A percentile compares a stretch with the other conserved stretches of the same genome.
These are phyloP conservation scores for Seriola dumerili DNA, from an alignment of 2,113 vertebrate genomes.

Conservation along the genomic window DNA sequence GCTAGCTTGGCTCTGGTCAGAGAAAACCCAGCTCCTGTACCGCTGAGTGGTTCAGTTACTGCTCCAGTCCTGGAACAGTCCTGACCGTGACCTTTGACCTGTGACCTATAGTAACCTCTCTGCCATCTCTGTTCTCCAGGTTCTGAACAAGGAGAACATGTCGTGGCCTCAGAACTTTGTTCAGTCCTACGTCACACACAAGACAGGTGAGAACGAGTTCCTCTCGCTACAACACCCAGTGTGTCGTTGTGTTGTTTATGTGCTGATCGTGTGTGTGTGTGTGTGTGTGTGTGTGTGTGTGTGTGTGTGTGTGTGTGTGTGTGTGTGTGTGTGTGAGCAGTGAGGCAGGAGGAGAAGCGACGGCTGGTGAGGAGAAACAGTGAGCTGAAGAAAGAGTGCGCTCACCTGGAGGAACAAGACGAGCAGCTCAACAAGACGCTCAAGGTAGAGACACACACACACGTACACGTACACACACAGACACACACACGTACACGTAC, in stretches of 20 bases:
- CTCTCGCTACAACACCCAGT: no score
- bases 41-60: no score
- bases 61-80: no score
- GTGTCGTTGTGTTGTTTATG: neutral
- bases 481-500: no score
- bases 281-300: conserved; percentile 27
- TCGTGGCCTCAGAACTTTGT: conserved; percentile 96
- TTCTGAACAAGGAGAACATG: conserved; percentile 94
- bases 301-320: conserved; percentile 18
- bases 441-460: conserved; percentile 80
- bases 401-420: conserved; percentile 92
- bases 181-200: conserved; percentile 96
- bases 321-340: conserved; percentile 77
- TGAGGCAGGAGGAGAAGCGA: conserved; percentile 95
- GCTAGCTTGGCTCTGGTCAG: no score
- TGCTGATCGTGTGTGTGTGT: conserved; percentile 15
- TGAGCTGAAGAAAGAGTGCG: conserved; percentile 91
- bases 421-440: conserved; percentile 88
- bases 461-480: neutral
- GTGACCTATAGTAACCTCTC: no score
- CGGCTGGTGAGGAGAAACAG: conserved; percentile 90
- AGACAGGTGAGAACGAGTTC: conserved; percentile 87
- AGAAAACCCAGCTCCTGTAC: no score
- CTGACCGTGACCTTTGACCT: no score
- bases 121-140: conserved; percentile 77